These are phyloP conservation scores for Passer domesticus DNA, from an alignment of 2,113 vertebrate species.

Conservation along the genomic window DNA sequence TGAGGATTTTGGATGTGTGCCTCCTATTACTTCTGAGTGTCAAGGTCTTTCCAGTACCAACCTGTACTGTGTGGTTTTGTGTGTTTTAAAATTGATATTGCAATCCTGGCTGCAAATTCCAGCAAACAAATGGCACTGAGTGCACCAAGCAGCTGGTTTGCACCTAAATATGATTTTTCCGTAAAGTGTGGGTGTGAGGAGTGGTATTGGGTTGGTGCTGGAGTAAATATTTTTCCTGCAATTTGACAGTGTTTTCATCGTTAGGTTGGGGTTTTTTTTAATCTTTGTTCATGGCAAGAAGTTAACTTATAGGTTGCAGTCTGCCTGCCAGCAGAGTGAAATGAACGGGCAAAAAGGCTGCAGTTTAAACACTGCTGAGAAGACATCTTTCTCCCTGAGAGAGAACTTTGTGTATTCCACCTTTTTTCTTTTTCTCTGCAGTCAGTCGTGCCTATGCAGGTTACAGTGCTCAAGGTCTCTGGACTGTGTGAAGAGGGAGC, in stretches of 20 bases:
- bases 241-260: not conserved
- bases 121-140: not conserved
- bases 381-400: not conserved
- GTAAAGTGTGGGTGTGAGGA: not conserved
- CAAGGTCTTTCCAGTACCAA: not conserved
- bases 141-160: not conserved
- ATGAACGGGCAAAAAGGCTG: not conserved
- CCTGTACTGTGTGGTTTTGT: not conserved
- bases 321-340: not conserved
- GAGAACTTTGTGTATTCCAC: not conserved
- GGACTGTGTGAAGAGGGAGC: not conserved
- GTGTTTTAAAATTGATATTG: not conserved
- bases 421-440: not conserved
- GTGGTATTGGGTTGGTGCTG: too few relatives aligned
- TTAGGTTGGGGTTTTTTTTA: not conserved
- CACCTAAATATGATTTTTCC: not conserved
- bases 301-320: not conserved
- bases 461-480: not conserved
- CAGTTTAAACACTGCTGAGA: not conserved
- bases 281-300: not conserved
- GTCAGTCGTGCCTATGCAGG: rapidly evolving
- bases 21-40: not conserved
- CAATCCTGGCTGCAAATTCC: not conserved
- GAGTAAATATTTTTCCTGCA: not conserved
- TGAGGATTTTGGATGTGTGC: not conserved